Evolutionary conservation across 2,113 vertebrate species (phyloP), one percentile per base, ranked within the genome.

Genomic region (Tachysurus fulvidraco): DNA sequence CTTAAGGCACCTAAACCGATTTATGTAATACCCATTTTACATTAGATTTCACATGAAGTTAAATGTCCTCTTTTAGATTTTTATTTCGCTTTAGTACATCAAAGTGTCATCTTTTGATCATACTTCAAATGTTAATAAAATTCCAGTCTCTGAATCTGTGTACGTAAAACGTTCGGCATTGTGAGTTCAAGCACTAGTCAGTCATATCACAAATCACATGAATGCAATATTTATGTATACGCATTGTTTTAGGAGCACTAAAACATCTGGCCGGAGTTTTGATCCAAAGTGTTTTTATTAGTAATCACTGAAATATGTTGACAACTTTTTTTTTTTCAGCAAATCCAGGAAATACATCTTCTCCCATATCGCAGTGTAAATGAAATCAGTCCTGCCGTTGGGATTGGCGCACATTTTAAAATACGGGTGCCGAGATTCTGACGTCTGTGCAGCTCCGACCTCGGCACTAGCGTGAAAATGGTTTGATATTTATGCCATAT

Each of bases 381-480:
- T 95, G 91, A 94, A 91, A 94, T 91, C 92, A 89, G 81, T 93
- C 92, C 92, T 88, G 84, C 91, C 89, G 88, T 79, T 73, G 88
- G 89, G 93, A 93, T 93, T 92, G 91, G 91, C 91, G 90, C 79
- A 88, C 76, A 76, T 86, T 85, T 50, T 76, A 88, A 88, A 90
- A 90, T 88, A 83, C 77, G 79, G 89, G 87, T 73, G 82, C 64
- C 19, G 82, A 71, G 80, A 16, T 36, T 41, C 85, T 52, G 79
- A 73, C 41, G 59, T 52, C 30, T 59, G 84, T 79, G 52, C 76
- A 52, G 82, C 80, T 67, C 84, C 79, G 73, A 79, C 83, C 85
- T 78, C 65, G 55, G 86, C 88, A 88, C 62, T 60, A 46, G 80
- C 83, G 83, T 88, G 83, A 89, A 86, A 89, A 88, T 78, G 83